Base-by-base conservation (phyloP, 2,888 invertebrate species). In the Ectobius pallidus region DNA sequence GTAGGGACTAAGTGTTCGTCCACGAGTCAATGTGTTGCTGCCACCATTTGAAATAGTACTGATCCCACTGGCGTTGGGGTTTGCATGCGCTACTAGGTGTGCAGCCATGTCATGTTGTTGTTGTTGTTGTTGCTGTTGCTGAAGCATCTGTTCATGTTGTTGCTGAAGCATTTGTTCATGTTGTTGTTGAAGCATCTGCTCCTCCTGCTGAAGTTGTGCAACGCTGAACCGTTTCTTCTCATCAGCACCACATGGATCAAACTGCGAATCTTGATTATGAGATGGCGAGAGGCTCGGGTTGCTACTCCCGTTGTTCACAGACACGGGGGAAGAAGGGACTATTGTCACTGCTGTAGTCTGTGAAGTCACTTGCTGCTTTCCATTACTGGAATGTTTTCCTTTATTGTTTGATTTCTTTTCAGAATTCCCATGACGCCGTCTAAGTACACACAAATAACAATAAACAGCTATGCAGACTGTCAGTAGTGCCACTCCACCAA, bases 381-480 rank as follows among this genome's bases (percentile, higher is more conserved):
- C 69, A 27, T 78, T 78, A 3, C 78, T 78, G 16, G 77, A 76
- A 52, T 79, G 78, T 61, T 82, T 81, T 62, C 81, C 80, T 65
- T 78, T 73, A 18, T n/a, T 39, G 2, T 55, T 65, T 16, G 18
- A 32, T 63, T 74, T 74, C 25, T 74, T 72, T 34, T 70, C 70
- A 7, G 72, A 61, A 30, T 74, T 70, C 11, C 78, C 77, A 55
- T 79, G 78, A 32, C 83, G 80, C 20, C 84, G 80, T 73, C 85
- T 83, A 14, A 84, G 79, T 1, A 86, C 82, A 77, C 86, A 87
- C 76, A 86, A 83, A 75, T 85, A 85, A 75, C 86, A 85, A 77
- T 86, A 85, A 9, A 85, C 77, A 7, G 83, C 81, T 9, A 85
- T 77, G 3, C 85, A 77, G 1, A 86, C 79, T 1, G 83, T 79